Base-by-base conservation (phyloP, 2,888 invertebrate species). In the Pteria penguin region DNA sequence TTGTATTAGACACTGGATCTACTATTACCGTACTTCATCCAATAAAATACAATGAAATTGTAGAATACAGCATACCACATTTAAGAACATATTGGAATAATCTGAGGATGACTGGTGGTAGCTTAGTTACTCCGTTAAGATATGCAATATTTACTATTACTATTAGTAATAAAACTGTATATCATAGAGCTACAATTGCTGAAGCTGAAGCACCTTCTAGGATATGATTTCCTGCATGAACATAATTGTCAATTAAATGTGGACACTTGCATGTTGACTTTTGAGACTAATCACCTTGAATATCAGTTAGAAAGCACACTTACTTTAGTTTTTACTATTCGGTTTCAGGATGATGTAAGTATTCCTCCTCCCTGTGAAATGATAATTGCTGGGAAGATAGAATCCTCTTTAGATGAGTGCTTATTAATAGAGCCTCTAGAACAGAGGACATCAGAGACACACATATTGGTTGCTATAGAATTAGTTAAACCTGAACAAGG, bases 1-100 rank as follows among this genome's bases (percentile, higher is more conserved):
- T n/a, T n/a, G n/a, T n/a, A n/a, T n/a, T 68, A 1, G 68, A 68
- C 57, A 68, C 68, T 22, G 60, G 60, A 36, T 70, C 69, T 70
- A 60, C 69, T 33, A 33, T 58, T 2, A 60, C 69, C 14, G 36
- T 60, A 8, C 18, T 58, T 2, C 33, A 70, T 70, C 33, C 69
- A 32, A 29, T 11, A 4, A 70, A 61, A 33, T 68, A 55, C 52
- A n/a, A 55, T 22, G 57, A n/a, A 11, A 55, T 57, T 18, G 57
- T 22, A 27, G 31, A 55, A 18, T 4, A 31, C 1, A 2, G 8
- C 0, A 45, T 45, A 45, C 68, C 68, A 3, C 11, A 2, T 2
- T 52, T 70, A 14, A 8, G 33, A 58, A 29, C 22, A 14, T 18
- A n/a, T 11, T 33, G 18, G 0, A 70, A 8, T 22, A 52, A 8